Evolutionary conservation across 2,888 invertebrate genomes (phyloP).

Genomic region (Mimas tiliae): DNA sequence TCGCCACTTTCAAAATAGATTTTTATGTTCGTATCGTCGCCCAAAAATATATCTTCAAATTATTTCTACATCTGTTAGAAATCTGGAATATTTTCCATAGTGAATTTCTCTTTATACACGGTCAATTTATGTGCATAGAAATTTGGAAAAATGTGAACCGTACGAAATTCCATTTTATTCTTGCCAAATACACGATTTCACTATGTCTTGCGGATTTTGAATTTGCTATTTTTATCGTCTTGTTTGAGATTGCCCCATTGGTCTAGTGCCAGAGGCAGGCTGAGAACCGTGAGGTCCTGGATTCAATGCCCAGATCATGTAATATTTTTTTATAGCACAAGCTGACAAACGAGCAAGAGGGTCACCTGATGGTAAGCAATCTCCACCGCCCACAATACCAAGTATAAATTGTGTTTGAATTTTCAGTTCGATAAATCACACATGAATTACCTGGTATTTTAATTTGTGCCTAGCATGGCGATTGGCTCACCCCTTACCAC

Average conservation of each 20-base stretch:
- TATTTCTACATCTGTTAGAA: background rate
- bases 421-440: too few relatives aligned
- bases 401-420: too few relatives aligned
- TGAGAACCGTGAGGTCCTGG: too few relatives aligned
- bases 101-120: background rate
- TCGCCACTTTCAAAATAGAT: background rate
- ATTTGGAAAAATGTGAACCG: slow-evolving; percentile 15
- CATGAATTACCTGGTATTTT: too few relatives aligned
- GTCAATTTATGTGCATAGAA: slow-evolving; percentile 22
- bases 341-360: too few relatives aligned
- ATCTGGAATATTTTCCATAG: slow-evolving; percentile 10
- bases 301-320: too few relatives aligned
- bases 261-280: too few relatives aligned
- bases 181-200: slow-evolving; percentile 13
- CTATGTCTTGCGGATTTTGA: background rate
- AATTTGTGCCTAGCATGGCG: too few relatives aligned
- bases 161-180: slow-evolving; percentile 12
- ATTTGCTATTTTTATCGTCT: background rate
- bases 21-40: background rate
- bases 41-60: background rate
- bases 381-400: too few relatives aligned
- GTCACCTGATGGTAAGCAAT: too few relatives aligned
- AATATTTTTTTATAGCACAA: too few relatives aligned
- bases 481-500: too few relatives aligned
- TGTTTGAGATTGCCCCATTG: background rate